These are phyloP conservation scores for Pampus argenteus DNA, from an alignment of 2,797 vertebrate species.

Conservation along the genomic window DNA sequence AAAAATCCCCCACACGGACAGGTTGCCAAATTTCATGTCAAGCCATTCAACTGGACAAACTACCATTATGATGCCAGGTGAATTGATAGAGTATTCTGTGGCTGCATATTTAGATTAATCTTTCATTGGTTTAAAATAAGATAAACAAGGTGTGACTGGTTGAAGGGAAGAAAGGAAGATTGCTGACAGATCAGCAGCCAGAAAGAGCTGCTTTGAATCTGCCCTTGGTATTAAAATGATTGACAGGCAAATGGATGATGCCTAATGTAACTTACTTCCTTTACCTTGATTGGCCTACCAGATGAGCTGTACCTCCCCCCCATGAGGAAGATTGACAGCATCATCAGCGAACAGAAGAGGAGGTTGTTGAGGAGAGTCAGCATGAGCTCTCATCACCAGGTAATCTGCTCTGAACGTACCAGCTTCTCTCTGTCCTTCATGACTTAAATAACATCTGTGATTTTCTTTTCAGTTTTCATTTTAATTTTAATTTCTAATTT, in stretches of 20 bases:
- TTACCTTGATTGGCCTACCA: conserved; percentile 69
- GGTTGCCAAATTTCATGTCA: conserved; percentile 33
- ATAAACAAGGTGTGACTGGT: conserved; percentile 41
- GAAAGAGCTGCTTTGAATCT: conserved; percentile 46
- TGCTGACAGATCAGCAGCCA: conserved; percentile 35
- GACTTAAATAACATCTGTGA: neutral
- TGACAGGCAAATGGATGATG: conserved; percentile 53
- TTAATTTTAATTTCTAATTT: neutral
- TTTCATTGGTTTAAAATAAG: conserved; percentile 28
- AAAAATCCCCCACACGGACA: neutral
- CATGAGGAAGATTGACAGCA: conserved; percentile 94
- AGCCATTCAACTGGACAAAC: conserved; percentile 30
- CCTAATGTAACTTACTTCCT: conserved; percentile 53
- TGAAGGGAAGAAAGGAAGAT: conserved; percentile 41
- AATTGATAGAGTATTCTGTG: neutral
- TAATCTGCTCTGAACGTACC: conserved; percentile 53
- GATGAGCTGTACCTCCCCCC: conserved; percentile 94
- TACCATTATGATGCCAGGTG: neutral
- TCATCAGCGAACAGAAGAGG: conserved; percentile 94
- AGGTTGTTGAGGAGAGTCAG: conserved; percentile 90
- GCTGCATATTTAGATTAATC: neutral
- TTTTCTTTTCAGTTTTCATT: neutral
- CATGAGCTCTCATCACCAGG: conserved; percentile 91
- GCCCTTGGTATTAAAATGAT: conserved; percentile 53
- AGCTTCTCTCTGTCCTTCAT: neutral